Evolutionary conservation across 2,113 vertebrate species (phyloP).

Genomic region (Actenoides hombroni): DNA sequence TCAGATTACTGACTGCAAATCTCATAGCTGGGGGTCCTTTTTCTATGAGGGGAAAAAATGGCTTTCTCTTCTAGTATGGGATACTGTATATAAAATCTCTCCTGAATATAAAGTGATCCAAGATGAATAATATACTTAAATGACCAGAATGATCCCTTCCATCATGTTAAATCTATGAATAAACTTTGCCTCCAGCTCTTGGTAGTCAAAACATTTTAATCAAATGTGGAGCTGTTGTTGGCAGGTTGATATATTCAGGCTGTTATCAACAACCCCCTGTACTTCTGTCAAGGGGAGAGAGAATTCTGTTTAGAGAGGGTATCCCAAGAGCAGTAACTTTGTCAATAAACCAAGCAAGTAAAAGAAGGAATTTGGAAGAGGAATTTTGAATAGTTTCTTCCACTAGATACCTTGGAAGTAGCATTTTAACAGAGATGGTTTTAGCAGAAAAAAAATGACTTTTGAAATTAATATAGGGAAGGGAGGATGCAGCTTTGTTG

Average conservation of each 20-base stretch:
- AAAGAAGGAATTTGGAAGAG: background rate
- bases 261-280: background rate
- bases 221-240: background rate
- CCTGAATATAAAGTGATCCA: background rate
- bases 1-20: background rate
- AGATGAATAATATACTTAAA: background rate
- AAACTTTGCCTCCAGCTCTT: background rate
- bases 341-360: background rate
- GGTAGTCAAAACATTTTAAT: background rate
- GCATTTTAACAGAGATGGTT: background rate
- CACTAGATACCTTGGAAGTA: background rate
- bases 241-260: background rate
- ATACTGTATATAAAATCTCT: background rate
- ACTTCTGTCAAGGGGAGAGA: background rate
- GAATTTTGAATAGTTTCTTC: background rate
- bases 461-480: background rate
- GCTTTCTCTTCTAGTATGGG: background rate
- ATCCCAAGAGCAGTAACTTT: background rate
- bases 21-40: background rate
- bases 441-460: background rate
- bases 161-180: background rate
- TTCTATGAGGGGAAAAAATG: background rate
- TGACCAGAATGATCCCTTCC: background rate
- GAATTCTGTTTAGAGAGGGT: background rate
- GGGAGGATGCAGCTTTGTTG: background rate